Evolutionary conservation across 2,888 invertebrate genomes (phyloP).

Genomic region (Pimpla rufipes): DNA sequence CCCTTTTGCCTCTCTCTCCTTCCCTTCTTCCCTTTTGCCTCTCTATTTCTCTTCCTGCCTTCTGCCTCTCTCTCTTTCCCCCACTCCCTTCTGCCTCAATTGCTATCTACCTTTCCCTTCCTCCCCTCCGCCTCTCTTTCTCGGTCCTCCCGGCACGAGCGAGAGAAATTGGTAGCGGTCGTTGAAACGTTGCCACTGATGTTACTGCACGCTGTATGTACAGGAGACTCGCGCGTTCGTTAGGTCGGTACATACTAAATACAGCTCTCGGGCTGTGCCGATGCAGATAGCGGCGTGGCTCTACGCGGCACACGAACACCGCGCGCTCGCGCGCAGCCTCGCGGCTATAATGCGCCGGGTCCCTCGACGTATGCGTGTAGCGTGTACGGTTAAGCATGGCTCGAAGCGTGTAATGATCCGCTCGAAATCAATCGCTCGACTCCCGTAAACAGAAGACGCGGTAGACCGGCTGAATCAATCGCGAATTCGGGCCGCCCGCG

Average conservation of each 20-base stretch:
- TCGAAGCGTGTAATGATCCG: slow-evolving; percentile 69
- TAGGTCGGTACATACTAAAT: slow-evolving; percentile 61
- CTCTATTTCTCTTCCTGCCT: background rate
- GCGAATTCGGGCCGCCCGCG: slow-evolving; percentile 35
- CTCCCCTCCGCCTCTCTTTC: background rate
- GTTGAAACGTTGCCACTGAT: slow-evolving; percentile 52
- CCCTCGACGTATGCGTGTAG: background rate
- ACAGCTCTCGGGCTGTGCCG: slow-evolving; percentile 25
- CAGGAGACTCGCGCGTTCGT: slow-evolving; percentile 56
- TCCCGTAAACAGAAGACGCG: slow-evolving; percentile 69
- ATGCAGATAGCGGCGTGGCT: slow-evolving; percentile 45
- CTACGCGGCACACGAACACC: slow-evolving; percentile 1
- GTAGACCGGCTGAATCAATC: slow-evolving; percentile 68
- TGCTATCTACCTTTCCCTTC: too few species aligned
- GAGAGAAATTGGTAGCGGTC: slow-evolving; percentile 35
- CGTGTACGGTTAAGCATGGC: slow-evolving; percentile 46
- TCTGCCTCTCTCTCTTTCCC: background rate
- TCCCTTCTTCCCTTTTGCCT: too few species aligned
- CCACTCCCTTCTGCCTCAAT: too few species aligned
- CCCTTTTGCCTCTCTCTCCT: background rate
- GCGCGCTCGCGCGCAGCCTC: background rate
- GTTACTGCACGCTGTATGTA: slow-evolving; percentile 46
- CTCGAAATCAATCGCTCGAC: slow-evolving; percentile 67
- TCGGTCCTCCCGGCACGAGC: too few species aligned
- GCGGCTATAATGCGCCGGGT: slow-evolving; percentile 18